Evolutionary conservation across 2,113 vertebrate genomes (phyloP).

Genomic region (Perognathus longimembris): DNA sequence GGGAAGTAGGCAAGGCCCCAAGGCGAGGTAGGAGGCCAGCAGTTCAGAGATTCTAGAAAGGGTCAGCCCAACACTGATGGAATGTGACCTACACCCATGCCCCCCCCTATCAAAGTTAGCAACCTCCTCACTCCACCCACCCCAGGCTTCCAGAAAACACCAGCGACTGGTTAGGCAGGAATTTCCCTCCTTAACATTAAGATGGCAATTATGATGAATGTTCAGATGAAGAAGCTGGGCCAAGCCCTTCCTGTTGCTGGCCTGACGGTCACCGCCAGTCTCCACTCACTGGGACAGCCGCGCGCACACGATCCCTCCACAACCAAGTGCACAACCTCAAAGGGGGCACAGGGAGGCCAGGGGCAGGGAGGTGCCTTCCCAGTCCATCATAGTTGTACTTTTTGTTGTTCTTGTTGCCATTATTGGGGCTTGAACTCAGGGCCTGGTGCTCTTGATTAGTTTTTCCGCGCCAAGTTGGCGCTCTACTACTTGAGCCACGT

Average conservation of each 20-base stretch:
- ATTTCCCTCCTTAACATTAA: constrained; percentile 10
- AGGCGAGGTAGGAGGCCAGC: too few species aligned
- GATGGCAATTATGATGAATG: neutral
- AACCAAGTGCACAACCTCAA: neutral
- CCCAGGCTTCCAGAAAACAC: neutral
- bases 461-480: too few species aligned
- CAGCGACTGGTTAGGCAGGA: constrained; percentile 19
- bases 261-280: neutral
- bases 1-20: neutral
- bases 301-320: neutral
- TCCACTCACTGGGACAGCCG: too few species aligned
- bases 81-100: neutral
- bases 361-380: neutral
- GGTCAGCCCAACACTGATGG: neutral
- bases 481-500: too few species aligned
- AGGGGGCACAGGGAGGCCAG: neutral
- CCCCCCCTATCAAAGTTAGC: neutral
- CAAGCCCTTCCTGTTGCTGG: neutral
- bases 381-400: neutral
- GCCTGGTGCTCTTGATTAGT: too few species aligned
- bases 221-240: neutral
- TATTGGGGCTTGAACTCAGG: too few species aligned
- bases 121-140: too few species aligned
- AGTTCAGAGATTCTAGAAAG: neutral
- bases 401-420: too few species aligned